Conservation (phyloP, 2,113 vertebrate species). For the Oncorhynchus tshawytscha region DNA sequence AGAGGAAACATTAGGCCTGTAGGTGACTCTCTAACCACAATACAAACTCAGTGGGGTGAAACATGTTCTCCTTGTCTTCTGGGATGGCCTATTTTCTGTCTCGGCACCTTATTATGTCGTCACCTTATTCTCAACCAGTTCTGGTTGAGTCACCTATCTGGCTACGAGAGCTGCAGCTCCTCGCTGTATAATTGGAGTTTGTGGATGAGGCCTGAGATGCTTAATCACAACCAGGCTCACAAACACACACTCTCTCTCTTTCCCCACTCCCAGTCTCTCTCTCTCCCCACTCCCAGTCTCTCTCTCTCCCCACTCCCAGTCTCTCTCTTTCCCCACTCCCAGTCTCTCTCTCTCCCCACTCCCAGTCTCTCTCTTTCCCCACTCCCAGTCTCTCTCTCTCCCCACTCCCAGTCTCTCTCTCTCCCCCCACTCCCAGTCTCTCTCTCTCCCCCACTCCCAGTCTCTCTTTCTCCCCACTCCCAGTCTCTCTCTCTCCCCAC, state of each 20-base stretch:
- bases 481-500: too few species aligned
- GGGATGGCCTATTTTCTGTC: constrained; percentile 38
- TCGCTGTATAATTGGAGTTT: constrained; percentile 36
- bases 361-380: too few species aligned
- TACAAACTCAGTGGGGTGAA: background rate
- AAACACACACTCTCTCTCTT: background rate
- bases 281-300: too few species aligned
- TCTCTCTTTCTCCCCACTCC: too few species aligned
- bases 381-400: too few species aligned
- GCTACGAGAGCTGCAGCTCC: constrained; percentile 22
- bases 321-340: too few species aligned
- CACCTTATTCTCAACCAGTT: constrained; percentile 33
- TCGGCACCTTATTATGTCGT: constrained; percentile 11
- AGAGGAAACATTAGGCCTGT: constrained; percentile 16
- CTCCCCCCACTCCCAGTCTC: too few species aligned
- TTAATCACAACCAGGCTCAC: constrained; percentile 31
- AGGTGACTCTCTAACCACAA: constrained; percentile 7
- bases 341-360: too few species aligned
- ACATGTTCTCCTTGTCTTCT: constrained; percentile 6
- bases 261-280: too few species aligned
- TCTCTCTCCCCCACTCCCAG: too few species aligned
- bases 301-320: too few species aligned
- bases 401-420: too few species aligned
- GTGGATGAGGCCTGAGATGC: constrained; percentile 42
- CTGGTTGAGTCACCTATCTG: constrained; percentile 35